These are phyloP conservation scores for Nomada hirtipes DNA, from an alignment of 2,888 invertebrate species.

Conservation along the genomic window DNA sequence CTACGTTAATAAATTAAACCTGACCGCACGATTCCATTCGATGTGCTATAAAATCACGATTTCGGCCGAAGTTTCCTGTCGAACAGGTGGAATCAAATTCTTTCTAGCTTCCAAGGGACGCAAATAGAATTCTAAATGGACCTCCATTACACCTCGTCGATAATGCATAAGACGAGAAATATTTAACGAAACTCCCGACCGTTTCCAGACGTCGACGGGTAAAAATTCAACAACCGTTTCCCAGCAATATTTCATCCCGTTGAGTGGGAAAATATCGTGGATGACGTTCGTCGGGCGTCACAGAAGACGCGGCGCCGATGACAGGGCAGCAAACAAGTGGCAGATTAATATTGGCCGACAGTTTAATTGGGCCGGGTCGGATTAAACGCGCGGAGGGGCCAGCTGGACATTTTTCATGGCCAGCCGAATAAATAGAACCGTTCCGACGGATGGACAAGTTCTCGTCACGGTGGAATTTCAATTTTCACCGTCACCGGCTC, in stretches of 20 bases:
- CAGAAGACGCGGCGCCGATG: constrained; percentile 56
- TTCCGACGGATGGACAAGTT: constrained; percentile 65
- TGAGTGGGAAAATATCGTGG: background rate
- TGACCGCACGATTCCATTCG: background rate
- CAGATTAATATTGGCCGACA: constrained; percentile 71
- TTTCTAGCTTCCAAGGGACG: too few relatives aligned
- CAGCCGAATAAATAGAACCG: constrained; percentile 68
- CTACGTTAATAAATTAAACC: background rate
- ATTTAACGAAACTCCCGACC: too few relatives aligned
- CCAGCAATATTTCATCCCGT: constrained; percentile 3
- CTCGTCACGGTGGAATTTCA: constrained; percentile 64
- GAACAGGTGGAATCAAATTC: background rate
- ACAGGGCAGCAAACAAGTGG: constrained; percentile 70
- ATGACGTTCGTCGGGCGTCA: constrained; percentile 15
- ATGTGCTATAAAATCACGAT: background rate
- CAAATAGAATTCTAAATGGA: background rate
- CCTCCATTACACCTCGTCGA: too few relatives aligned
- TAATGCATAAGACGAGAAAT: too few relatives aligned
- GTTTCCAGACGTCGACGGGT: constrained; percentile 15
- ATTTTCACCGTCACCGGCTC: constrained; percentile 44
- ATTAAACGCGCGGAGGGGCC: constrained; percentile 66
- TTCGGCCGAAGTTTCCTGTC: background rate
- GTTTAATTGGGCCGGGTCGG: constrained; percentile 67
- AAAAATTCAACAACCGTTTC: background rate
- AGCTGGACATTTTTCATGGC: constrained; percentile 70